Percentiles rank a stretch among this genome's conserved stretches.
Conservation (phyloP, 1,140 invertebrate genomes). For the Bradysia coprophila region DNA sequence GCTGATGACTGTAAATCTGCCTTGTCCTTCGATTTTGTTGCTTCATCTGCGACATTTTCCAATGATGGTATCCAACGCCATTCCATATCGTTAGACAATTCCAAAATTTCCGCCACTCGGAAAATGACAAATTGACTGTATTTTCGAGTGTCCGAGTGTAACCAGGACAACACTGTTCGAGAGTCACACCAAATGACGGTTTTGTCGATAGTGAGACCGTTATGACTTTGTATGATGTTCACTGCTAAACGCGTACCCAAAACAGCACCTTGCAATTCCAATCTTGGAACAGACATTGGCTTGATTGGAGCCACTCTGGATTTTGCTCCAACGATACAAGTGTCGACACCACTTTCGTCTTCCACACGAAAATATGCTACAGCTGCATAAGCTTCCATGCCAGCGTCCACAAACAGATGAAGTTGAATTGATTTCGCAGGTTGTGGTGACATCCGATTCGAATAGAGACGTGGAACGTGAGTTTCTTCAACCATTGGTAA, state of each 20-base stretch:
- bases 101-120: too few species aligned
- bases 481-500: conserved; percentile 9
- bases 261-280: conserved; percentile 23
- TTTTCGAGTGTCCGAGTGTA: conserved; percentile 8
- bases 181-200: conserved; percentile 8
- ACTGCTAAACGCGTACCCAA: conserved; percentile 12
- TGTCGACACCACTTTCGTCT: neutral
- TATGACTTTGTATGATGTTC: neutral
- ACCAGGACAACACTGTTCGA: conserved; percentile 10
- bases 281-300: conserved; percentile 15
- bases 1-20: too few species aligned
- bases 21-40: too few species aligned
- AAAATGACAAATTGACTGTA: conserved; percentile 7
- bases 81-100: too few species aligned
- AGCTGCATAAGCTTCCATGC: neutral
- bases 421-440: neutral
- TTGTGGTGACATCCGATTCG: neutral
- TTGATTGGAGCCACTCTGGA: conserved; percentile 18
- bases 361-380: conserved; percentile 2
- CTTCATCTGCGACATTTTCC: too few species aligned
- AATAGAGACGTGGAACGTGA: conserved; percentile 9
- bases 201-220: neutral
- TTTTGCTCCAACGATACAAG: conserved; percentile 9
- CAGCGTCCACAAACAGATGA: conserved; percentile 5
- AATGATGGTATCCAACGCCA: too few species aligned